Conservation (phyloP, 2,113 vertebrate genomes). For the Brachypteracias leptosomus region DNA sequence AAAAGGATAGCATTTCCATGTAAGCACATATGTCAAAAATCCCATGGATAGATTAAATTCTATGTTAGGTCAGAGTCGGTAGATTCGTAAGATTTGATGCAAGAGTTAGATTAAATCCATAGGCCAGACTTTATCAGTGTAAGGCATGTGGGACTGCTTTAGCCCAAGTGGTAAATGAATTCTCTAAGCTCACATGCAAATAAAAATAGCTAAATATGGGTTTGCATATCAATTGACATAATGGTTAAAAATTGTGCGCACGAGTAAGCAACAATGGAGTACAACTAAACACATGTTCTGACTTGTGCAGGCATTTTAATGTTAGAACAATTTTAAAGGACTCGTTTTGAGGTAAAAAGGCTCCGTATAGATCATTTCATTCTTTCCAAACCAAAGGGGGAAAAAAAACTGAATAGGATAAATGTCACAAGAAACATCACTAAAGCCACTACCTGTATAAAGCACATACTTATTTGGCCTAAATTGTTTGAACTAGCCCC, state of each 20-base stretch:
- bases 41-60: slow-evolving; percentile 35
- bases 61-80: slow-evolving; percentile 53
- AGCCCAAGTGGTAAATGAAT: slow-evolving; percentile 64
- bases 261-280: slow-evolving; percentile 48
- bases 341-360: slow-evolving; percentile 52
- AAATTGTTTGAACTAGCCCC: slow-evolving; percentile 80
- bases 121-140: not conserved
- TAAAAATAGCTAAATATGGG: slow-evolving; percentile 72
- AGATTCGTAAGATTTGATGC: slow-evolving; percentile 36
- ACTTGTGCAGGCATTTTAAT: slow-evolving; percentile 20
- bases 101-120: slow-evolving; percentile 63
- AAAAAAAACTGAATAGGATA: slow-evolving; percentile 69
- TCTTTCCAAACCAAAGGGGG: slow-evolving; percentile 59
- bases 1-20: slow-evolving; percentile 53
- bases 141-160: slow-evolving; percentile 45
- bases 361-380: slow-evolving; percentile 53
- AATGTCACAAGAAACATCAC: slow-evolving; percentile 76
- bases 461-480: slow-evolving; percentile 80
- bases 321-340: slow-evolving; percentile 36
- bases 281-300: slow-evolving; percentile 65
- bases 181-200: slow-evolving; percentile 70
- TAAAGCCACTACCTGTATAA: slow-evolving; percentile 76
- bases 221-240: slow-evolving; percentile 72
- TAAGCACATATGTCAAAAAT: slow-evolving; percentile 55
- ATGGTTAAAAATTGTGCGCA: slow-evolving; percentile 51